Percentiles rank a stretch among this genome's conserved stretches.
Conservation (phyloP, 2,888 invertebrate species). For the Andrena camellia region DNA sequence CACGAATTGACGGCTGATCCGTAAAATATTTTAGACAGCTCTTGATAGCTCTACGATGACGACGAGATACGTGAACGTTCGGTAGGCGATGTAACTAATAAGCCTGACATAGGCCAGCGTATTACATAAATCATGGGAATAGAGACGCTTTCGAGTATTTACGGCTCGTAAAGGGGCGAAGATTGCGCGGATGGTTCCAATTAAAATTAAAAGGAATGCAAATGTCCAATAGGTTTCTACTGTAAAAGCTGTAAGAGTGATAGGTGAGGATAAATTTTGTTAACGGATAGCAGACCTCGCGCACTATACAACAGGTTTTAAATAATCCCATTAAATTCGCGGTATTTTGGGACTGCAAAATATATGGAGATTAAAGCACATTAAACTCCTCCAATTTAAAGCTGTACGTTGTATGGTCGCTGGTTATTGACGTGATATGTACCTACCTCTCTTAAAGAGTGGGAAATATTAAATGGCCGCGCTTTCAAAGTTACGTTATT, state of each 20-base stretch:
- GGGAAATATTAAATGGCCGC: too few relatives aligned
- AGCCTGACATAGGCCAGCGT: conserved; percentile 1
- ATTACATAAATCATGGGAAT: conserved; percentile 38
- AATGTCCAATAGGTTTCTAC: neutral
- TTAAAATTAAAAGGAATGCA: conserved; percentile 16
- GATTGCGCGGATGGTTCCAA: conserved; percentile 1
- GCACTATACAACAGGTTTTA: too few relatives aligned
- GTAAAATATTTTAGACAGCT: conserved; percentile 46
- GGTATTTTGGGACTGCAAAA: too few relatives aligned
- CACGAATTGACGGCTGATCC: conserved; percentile 31
- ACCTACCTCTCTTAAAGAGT: too few relatives aligned
- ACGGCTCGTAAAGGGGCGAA: neutral
- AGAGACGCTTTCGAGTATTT: conserved; percentile 19
- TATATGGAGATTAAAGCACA: too few relatives aligned
- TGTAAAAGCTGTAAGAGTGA: neutral
- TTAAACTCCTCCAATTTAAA: too few relatives aligned
- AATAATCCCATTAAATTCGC: too few relatives aligned
- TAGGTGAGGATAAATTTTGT: too few relatives aligned
- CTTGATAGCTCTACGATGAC: conserved; percentile 40
- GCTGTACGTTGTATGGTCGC: too few relatives aligned
- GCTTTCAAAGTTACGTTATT: too few relatives aligned
- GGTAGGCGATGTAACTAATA: conserved; percentile 24
- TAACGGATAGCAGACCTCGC: too few relatives aligned
- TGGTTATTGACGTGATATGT: too few relatives aligned
- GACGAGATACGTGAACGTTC: conserved; percentile 27